Base-by-base conservation (phyloP, 2,113 vertebrate species). In the Ophthalmolycus amberensis region DNA sequence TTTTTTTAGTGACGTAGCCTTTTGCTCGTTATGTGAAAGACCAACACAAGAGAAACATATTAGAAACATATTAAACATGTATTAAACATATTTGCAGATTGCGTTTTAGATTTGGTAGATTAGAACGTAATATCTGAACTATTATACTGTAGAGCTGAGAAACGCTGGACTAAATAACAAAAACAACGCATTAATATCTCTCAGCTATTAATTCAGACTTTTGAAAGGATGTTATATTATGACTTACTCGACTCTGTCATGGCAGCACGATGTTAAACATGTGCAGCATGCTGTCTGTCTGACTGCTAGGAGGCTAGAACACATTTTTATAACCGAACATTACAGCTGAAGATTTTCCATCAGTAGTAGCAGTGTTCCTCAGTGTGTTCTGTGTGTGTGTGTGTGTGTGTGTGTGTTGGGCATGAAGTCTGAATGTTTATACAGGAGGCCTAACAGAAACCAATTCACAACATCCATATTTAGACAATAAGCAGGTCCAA, bases 401-500 rank as follows among this genome's bases (percentile, higher is more conserved):
- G 67, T 77, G 75, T 70, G 69, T 59, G 29, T 58, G 70, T 84
- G 77, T 71, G 52, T 79, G 66, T 72, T 66, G 65, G 32, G 32
- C 40, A 3, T 72, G 67, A 25, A 46, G 37, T 60, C 50, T 87
- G 77, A 71, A 73, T 90, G 86, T 92, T 84, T 90, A 81, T 62
- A 84, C 73, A 77, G 80, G 40, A 75, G 84, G 64, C 6, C 79
- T 52, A 80, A 78, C 86, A 87, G 63, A 77, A 80, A 87, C 44
- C 83, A 71, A 48, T 60, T 88, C 85, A 80, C 69, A 34, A 85
- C 72, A 18, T 80, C 91, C 91, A 88, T 91, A 90, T 92, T 92
- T 91, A 91, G 91, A 85, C 82, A 64, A 59, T 59, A 5, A 50
- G 42, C 59, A 68, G 67, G 77, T 86, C 74, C 70, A 79, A 15